These are phyloP conservation scores for Brienomyrus longianalis DNA, from an alignment of 2,113 vertebrate species.

Conservation along the genomic window DNA sequence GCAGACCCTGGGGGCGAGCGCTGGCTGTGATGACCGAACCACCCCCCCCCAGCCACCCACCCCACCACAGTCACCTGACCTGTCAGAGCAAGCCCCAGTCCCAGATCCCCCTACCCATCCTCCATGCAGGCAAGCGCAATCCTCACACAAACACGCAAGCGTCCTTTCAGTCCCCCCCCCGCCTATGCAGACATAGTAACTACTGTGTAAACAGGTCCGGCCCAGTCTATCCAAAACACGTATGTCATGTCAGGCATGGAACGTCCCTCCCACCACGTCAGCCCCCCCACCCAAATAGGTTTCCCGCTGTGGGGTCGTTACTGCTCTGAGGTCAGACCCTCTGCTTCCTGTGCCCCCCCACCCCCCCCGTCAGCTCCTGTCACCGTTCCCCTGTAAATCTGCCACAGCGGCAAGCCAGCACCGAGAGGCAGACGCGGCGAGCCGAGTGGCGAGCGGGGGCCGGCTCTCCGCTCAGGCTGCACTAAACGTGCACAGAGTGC, in stretches of 20 bases:
- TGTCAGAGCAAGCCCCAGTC: background rate
- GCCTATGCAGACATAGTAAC: background rate
- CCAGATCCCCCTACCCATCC: background rate
- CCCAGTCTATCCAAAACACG: no score
- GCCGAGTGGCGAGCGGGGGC: slow-evolving; percentile 57
- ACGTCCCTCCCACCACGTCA: background rate
- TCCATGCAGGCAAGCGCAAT: background rate
- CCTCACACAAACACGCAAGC: background rate
- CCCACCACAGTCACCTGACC: background rate
- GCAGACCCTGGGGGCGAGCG: background rate
- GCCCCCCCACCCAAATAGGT: background rate
- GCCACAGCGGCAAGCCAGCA: slow-evolving; percentile 73
- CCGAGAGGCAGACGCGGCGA: slow-evolving; percentile 48
- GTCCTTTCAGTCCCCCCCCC: background rate
- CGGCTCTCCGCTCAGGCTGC: slow-evolving; percentile 78
- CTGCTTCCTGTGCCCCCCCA: slow-evolving; percentile 42
- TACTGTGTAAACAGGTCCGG: background rate
- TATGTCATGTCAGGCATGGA: no score
- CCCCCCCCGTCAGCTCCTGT: slow-evolving; percentile 56
- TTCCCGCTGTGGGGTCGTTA: background rate
- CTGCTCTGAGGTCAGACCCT: slow-evolving; percentile 61
- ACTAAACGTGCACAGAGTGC: slow-evolving; percentile 82
- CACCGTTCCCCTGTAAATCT: slow-evolving; percentile 76
- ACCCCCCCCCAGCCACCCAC: no score
- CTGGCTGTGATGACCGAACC: background rate